phyloP scores from a whole-genome alignment of 2,888 invertebrate species.

The Gibbula magus region DNA sequence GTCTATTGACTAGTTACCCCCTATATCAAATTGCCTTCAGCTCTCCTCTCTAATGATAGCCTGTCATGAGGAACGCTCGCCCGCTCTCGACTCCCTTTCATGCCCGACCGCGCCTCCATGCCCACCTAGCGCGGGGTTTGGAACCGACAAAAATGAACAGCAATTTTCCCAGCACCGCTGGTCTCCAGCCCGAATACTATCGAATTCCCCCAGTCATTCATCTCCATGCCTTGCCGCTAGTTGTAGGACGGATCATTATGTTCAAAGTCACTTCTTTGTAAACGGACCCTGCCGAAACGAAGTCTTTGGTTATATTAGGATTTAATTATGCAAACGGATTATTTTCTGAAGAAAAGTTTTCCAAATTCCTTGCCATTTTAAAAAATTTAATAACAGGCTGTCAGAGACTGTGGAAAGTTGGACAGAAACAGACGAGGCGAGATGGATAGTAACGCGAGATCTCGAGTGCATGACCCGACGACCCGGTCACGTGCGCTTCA shows the following conservation, averaged over 20 bases:
- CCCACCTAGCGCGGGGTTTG: neutral
- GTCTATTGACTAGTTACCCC: slow-evolving; percentile 7
- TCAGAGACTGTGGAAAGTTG: neutral
- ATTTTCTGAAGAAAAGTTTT: neutral
- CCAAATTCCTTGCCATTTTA: neutral
- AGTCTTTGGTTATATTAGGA: neutral
- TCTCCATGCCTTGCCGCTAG: neutral
- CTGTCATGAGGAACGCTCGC: slow-evolving; percentile 22
- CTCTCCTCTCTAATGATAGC: slow-evolving; percentile 26
- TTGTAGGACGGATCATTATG: slow-evolving; percentile 23
- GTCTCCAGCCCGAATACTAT: slow-evolving; percentile 22
- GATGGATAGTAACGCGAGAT: neutral
- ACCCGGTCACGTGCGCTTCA: neutral
- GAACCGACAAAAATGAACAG: slow-evolving; percentile 26
- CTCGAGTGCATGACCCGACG: slow-evolving; percentile 6
- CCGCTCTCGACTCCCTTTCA: neutral
- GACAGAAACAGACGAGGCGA: neutral
- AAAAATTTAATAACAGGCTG: slow-evolving; percentile 14
- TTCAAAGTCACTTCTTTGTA: slow-evolving; percentile 27
- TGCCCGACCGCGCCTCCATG: neutral
- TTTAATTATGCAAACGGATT: slow-evolving; percentile 13
- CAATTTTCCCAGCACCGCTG: slow-evolving; percentile 30
- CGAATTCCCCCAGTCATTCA: slow-evolving; percentile 24
- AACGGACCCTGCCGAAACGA: neutral
- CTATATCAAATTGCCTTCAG: slow-evolving; percentile 25